Evolutionary conservation across 2,888 invertebrate genomes (phyloP).

Genomic region (Panzeria rudis): DNA sequence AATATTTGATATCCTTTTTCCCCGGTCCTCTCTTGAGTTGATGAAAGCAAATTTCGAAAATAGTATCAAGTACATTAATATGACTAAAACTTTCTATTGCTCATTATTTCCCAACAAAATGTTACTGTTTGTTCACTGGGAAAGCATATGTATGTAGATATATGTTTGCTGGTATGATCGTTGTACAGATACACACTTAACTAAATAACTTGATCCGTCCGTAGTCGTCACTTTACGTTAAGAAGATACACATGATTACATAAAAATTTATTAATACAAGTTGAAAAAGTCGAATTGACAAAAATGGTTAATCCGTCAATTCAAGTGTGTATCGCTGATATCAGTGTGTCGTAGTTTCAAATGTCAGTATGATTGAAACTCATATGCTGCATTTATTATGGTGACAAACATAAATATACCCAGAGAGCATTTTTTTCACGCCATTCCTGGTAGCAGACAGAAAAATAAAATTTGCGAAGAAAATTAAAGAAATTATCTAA

Average conservation of each 20-base stretch:
- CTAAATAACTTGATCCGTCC: conserved; percentile 11
- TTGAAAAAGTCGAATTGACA: conserved; percentile 47
- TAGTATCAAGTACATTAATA: no score
- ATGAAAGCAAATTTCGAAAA: no score
- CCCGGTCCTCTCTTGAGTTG: no score
- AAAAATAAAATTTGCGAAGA: background rate
- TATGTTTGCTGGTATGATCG: background rate
- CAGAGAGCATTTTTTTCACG: background rate
- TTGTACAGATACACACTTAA: background rate
- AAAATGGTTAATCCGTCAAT: conserved; percentile 71
- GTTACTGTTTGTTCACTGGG: no score
- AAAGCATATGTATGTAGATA: no score
- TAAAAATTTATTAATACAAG: conserved; percentile 32
- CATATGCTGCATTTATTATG: background rate
- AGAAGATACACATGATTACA: background rate
- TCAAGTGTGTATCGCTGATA: conserved; percentile 53
- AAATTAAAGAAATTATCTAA: no score
- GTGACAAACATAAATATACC: background rate
- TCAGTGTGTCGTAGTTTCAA: conserved; percentile 6
- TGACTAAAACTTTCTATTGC: no score
- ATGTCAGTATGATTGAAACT: background rate
- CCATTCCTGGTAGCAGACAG: background rate
- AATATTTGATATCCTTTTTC: no score
- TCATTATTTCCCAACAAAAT: no score
- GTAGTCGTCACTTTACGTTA: background rate